Evolutionary conservation across 1,140 invertebrate species (phyloP), one percentile per base, ranked within the genome.

Genomic region (Drosophila ambigua): DNA sequence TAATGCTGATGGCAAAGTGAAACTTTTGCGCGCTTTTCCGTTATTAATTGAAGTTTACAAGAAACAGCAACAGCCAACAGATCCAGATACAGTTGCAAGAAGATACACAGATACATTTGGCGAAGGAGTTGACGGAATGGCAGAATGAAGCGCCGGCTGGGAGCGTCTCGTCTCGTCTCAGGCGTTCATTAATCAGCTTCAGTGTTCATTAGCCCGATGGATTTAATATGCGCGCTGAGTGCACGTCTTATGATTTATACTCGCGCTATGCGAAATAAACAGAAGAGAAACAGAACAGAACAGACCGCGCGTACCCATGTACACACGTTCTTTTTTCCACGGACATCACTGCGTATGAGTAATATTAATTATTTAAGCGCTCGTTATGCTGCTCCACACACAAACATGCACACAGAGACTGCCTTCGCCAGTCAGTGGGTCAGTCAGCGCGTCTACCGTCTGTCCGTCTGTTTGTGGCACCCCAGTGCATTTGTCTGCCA

Each of bases 291-390:
- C 20, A 20, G 31, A 45, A 39, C 20, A 20, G 31, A 13, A 31
- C 23, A 39, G 35, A 4, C 6, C 20, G 16, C 31, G 44, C 16
- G 11, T 51, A 41, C 41, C 48, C 43, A 72, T 49, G 41, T 52
- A 45, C 49, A 24, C 35, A 5, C 35, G 35, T 39, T 13, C 11
- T 13, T 39, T 39, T 39, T 39, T 39, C 11, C 35, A 50, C 24
- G 16, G 41, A 44, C 74, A 78, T 66, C 73, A 13, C 74, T 77
- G 73, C 76, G 76, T 77, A 72, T 77, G 76, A 88, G 83, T 73
- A 82, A 88, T 88, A 88, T 88, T 88, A 83, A 88, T 88, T 88
- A 88, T 88, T 88, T 79, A 88, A 88, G 79, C 72, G 62, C 83
- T 88, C 83, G 83, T 88, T 88, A 88, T 79, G 60, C 57, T 46